Evolutionary conservation across 2,888 invertebrate species (phyloP), one percentile per base, ranked within the genome.

Genomic region (Trissolcus japonicus): DNA sequence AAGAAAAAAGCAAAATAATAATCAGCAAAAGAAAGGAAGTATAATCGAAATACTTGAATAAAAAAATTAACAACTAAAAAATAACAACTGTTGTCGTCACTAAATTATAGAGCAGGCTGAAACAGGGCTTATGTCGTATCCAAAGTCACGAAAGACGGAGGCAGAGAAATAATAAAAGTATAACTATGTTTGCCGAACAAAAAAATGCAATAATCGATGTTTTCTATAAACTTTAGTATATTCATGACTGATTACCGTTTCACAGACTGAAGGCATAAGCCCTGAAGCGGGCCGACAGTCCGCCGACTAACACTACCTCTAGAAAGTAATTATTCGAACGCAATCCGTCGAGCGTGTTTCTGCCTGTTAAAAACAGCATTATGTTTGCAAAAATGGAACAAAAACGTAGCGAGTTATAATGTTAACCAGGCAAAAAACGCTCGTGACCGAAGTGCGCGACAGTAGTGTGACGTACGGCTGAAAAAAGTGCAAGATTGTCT

Each of bases 321-420:
- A 68, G 68, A 68, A 75, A 75, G 67, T 67, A 75, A 75, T 75
- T 75, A 59, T 75, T 62, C 62, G 62, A 75, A 68, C 74, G 63
- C 74, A 53, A 67, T 46, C 67, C 19, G 61, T 73, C 55, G 55
- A 48, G 41, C 61, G 25, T 46, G 25, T 74, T 72, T 66, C 50
- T 43, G 54, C 65, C 50, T 55, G 55, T 43, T 62, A 57, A 71
- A 73, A 72, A 57, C 4, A 57, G 63, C 63, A 72, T 59, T 62
- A 62, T 62, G 59, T 71, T 63, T 63, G 65, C 59, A 53, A 57
- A 59, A 53, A 59, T 35, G 35, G 11, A 35, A 40, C 56, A 21
- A 43, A 69, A 35, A 35, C 2, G 55, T 46, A 4, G n/a, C 57
- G 54, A 46, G 16, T 54, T 62, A 25, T 55, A 65, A 59, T 56